Evolutionary conservation across 2,113 vertebrate species (phyloP).

Genomic region (Nanorana parkeri): DNA sequence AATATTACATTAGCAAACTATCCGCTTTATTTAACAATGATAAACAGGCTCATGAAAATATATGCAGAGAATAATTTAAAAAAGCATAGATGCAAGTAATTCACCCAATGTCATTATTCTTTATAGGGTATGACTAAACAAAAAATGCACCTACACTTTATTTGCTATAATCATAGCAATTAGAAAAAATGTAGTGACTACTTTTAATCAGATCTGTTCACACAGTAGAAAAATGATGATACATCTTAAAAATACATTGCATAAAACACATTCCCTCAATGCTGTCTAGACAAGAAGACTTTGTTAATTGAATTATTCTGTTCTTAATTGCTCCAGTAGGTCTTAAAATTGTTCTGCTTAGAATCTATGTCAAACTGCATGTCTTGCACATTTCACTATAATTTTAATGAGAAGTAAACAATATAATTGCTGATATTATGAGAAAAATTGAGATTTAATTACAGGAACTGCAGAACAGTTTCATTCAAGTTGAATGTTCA

Average conservation of each 20-base stretch:
- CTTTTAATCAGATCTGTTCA: conserved; percentile 10
- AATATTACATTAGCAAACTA: background rate
- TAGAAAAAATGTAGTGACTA: conserved; percentile 23
- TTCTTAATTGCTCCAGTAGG: conserved; percentile 27
- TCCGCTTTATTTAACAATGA: background rate
- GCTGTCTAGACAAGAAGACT: background rate
- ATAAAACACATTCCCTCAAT: conserved; percentile 21
- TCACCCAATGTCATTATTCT: background rate
- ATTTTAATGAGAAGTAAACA: conserved; percentile 47
- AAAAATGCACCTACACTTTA: background rate
- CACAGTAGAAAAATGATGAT: conserved; percentile 22
- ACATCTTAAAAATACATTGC: conserved; percentile 26
- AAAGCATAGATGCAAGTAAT: background rate
- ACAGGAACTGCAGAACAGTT: background rate
- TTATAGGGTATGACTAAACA: conserved; percentile 4
- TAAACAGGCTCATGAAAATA: background rate
- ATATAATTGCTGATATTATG: conserved; percentile 14
- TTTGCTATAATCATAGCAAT: conserved; percentile 18
- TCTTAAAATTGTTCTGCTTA: conserved; percentile 47
- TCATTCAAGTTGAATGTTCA: background rate
- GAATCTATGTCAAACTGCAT: conserved; percentile 22
- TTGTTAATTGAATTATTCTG: conserved; percentile 56
- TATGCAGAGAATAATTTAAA: background rate
- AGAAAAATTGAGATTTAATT: background rate
- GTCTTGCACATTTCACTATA: conserved; percentile 8